Evolutionary conservation across 2,797 vertebrate genomes (phyloP).

Genomic region (Phataginus tricuspis): DNA sequence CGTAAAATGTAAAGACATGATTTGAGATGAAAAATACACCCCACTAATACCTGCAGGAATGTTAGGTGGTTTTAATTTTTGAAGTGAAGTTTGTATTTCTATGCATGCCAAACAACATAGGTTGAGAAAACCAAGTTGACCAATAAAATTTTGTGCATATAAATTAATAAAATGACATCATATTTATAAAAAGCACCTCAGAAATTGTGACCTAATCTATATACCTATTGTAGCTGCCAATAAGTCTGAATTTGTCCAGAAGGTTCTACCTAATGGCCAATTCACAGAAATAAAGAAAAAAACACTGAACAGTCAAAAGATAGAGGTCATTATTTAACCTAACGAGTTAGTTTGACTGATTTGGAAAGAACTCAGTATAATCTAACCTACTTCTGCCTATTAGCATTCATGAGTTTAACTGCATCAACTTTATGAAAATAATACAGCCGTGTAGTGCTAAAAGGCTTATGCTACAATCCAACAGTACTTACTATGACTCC

Average conservation of each 20-base stretch:
- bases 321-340: not conserved
- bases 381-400: not conserved
- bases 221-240: conserved; percentile 18
- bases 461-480: not conserved
- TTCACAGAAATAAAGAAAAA: not conserved
- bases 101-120: conserved; percentile 23
- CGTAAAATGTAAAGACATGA: not conserved
- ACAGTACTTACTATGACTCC: not conserved
- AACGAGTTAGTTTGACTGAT: not conserved
- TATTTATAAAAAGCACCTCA: conserved; percentile 46
- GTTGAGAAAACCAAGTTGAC: conserved; percentile 57
- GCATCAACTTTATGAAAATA: conserved; percentile 11
- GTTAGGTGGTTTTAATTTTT: conserved; percentile 23
- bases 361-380: not conserved
- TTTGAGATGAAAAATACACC: not conserved
- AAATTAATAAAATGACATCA: conserved; percentile 58
- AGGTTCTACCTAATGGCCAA: conserved; percentile 19
- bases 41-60: not conserved
- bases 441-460: not conserved
- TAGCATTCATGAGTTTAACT: not conserved
- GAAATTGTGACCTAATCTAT: conserved; percentile 59
- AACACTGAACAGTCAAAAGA: not conserved
- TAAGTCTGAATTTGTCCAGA: not conserved
- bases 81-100: conserved; percentile 18
- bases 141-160: conserved; percentile 39